Percentiles rank a stretch among this genome's conserved stretches.
Evolutionary conservation across 2,888 invertebrate genomes (phyloP).

Genomic region (Acrobasis suavella): DNA sequence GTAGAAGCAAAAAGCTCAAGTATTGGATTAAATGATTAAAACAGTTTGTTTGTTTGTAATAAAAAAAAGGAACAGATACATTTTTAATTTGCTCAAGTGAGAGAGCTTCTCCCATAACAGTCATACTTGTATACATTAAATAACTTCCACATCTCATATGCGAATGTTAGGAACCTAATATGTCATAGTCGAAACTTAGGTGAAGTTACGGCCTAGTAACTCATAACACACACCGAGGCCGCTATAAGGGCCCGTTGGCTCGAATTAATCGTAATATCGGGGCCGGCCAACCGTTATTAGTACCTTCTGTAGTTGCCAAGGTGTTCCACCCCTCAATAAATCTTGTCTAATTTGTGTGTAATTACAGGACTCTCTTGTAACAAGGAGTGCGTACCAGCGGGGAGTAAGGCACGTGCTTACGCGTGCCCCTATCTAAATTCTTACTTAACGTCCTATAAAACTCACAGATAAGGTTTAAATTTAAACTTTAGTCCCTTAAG

Average conservation of each 20-base stretch:
- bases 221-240: conserved; percentile 22
- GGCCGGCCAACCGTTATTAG: conserved; percentile 78
- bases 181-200: conserved; percentile 7
- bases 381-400: conserved; percentile 80
- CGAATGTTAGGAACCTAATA: not conserved
- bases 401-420: conserved; percentile 79
- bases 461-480: conserved; percentile 34
- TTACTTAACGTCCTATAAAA: conserved; percentile 41
- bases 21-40: too few species aligned
- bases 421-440: conserved; percentile 53
- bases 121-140: too few species aligned
- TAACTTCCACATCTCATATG: too few species aligned
- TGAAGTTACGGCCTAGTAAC: conserved; percentile 19
- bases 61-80: too few species aligned
- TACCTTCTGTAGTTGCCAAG: conserved; percentile 80
- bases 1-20: too few species aligned
- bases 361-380: conserved; percentile 80
- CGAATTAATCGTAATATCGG: conserved; percentile 77
- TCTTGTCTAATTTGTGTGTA: conserved; percentile 83
- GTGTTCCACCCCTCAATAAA: conserved; percentile 82
- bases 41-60: too few species aligned
- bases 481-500: conserved; percentile 31
- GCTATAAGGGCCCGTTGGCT: conserved; percentile 51
- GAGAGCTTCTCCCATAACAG: too few species aligned
- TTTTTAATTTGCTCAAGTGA: too few species aligned